phyloP scores from a whole-genome alignment of 2,888 invertebrate genomes.

The Rugalucina vietnamica region DNA sequence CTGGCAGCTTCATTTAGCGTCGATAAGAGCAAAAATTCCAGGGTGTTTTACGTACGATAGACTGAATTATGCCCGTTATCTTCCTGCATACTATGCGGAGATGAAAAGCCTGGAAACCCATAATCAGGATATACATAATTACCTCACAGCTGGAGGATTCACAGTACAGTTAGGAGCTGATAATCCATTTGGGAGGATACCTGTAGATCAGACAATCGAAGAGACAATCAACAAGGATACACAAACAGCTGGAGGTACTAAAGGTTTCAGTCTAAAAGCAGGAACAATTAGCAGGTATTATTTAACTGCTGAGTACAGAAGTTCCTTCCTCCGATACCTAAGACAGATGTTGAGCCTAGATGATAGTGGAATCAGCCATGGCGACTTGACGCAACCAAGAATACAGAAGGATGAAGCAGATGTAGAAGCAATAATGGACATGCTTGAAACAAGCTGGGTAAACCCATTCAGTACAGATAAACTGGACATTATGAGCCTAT shows the following conservation, averaged over 20 bases:
- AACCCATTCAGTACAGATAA: too few species aligned
- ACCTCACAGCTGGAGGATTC: background rate
- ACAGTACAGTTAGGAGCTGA: background rate
- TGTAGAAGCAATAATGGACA: too few species aligned
- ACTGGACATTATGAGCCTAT: too few species aligned
- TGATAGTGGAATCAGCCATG: too few species aligned
- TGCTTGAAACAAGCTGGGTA: too few species aligned
- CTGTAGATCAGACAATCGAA: slow-evolving; percentile 48
- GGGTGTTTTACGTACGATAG: background rate
- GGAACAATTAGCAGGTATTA: slow-evolving; percentile 48
- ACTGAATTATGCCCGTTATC: background rate
- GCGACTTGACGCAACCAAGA: too few species aligned
- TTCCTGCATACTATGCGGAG: background rate
- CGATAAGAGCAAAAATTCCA: too few species aligned
- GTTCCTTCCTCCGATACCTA: slow-evolving; percentile 15
- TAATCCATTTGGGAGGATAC: slow-evolving; percentile 53
- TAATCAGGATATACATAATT: slow-evolving; percentile 38
- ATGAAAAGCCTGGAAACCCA: background rate
- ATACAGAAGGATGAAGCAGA: too few species aligned
- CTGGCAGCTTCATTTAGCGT: background rate
- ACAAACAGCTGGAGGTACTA: slow-evolving; percentile 49
- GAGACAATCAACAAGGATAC: slow-evolving; percentile 52
- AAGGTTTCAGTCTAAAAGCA: slow-evolving; percentile 39
- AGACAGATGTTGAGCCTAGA: background rate
- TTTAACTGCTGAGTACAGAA: slow-evolving; percentile 43